Conservation (phyloP, 2,797 vertebrate genomes). For the Mormyrops boulengeri region DNA sequence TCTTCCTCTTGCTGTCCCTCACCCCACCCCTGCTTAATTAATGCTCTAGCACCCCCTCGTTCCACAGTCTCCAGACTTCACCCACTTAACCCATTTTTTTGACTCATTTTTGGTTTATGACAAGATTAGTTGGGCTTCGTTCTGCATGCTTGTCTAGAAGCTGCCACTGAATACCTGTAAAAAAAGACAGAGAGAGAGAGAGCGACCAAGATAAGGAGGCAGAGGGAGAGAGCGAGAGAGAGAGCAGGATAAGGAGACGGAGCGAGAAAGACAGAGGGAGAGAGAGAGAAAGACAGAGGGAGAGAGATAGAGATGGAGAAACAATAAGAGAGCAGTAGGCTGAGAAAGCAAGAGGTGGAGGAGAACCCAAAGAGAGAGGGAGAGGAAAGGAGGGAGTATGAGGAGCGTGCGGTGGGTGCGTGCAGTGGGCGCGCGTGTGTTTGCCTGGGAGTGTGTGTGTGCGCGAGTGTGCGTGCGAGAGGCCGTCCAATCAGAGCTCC, state of each 20-base stretch:
- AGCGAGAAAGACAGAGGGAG: too few relatives aligned
- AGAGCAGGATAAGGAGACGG: not conserved
- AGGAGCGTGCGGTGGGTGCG: constrained; percentile 9
- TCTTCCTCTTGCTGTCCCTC: constrained; percentile 1
- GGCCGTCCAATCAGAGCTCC: not conserved
- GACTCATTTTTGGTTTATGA: not conserved
- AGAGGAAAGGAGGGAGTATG: constrained; percentile 8
- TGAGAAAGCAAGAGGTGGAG: not conserved
- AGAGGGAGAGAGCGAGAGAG: not conserved
- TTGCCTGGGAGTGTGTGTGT: not conserved
- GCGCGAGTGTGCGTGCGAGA: not conserved
- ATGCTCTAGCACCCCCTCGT: not conserved
- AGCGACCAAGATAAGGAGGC: not conserved
- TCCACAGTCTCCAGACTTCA: not conserved
- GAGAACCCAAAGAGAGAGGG: not conserved
- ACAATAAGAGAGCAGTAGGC: not conserved
- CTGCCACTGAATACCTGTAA: constrained; percentile 21
- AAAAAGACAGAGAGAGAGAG: not conserved
- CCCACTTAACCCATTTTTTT: not conserved
- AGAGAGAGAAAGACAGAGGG: not conserved
- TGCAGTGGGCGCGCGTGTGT: not conserved
- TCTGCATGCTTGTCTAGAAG: constrained; percentile 13
- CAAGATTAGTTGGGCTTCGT: constrained; percentile 7
- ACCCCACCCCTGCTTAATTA: not conserved
- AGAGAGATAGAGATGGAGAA: not conserved